phyloP scores from a whole-genome alignment of 2,888 invertebrate genomes.

The Alsophila aescularia region DNA sequence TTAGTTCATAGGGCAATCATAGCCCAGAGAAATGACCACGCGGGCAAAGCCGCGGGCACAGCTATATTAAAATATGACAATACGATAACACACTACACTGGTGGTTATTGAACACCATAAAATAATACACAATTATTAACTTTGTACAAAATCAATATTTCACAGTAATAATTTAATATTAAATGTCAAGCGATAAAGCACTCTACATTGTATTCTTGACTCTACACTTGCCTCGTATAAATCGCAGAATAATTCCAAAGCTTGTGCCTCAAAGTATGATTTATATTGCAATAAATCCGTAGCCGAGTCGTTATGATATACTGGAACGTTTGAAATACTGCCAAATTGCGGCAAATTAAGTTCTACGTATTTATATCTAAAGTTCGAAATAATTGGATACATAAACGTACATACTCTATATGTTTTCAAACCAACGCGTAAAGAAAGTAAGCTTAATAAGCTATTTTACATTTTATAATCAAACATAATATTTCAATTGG shows the following conservation, averaged over 20 bases:
- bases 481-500: too few relatives aligned
- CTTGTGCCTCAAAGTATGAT: conserved; percentile 68
- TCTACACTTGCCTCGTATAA: conserved; percentile 39
- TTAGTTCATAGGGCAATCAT: too few relatives aligned
- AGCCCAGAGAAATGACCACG: too few relatives aligned
- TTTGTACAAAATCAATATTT: neutral
- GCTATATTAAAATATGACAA: too few relatives aligned
- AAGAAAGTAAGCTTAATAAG: too few relatives aligned
- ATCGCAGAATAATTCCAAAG: conserved; percentile 52
- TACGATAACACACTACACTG: too few relatives aligned
- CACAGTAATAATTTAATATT: conserved; percentile 1
- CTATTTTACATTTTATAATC: too few relatives aligned
- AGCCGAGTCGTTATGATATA: conserved; percentile 67
- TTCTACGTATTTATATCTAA: conserved; percentile 6
- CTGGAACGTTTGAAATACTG: conserved; percentile 72
- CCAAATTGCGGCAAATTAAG: conserved; percentile 67
- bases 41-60: too few relatives aligned
- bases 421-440: too few relatives aligned
- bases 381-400: conserved; percentile 23
- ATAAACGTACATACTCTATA: conserved; percentile 13
- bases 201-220: neutral
- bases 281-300: conserved; percentile 71
- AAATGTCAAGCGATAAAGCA: conserved; percentile 18
- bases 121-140: too few relatives aligned
- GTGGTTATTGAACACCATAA: too few relatives aligned